These are phyloP conservation scores for Tiliacea citrago DNA, from an alignment of 2,888 invertebrate species.

Conservation along the genomic window DNA sequence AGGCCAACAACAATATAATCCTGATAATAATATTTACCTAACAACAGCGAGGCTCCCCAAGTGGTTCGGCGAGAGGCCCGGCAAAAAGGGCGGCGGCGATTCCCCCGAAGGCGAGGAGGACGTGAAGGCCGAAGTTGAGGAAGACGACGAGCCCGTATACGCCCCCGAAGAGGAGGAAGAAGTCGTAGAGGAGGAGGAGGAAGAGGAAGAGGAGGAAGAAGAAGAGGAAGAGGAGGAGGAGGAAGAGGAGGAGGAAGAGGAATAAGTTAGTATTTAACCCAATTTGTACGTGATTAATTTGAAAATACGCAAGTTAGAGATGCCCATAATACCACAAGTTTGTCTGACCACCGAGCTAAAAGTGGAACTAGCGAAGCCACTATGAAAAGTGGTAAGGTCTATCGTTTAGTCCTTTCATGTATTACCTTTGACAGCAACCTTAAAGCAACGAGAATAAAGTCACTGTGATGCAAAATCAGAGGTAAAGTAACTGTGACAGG, in stretches of 20 bases:
- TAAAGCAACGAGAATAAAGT: not conserved
- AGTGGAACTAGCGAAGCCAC: not conserved
- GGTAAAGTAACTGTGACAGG: not conserved
- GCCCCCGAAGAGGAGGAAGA: constrained; percentile 94
- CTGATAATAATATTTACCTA: constrained; percentile 15
- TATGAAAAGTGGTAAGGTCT: not conserved
- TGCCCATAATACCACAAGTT: not conserved
- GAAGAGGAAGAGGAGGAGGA: constrained; percentile 91
- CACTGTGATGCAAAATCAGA: no score
- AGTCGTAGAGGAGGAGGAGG: constrained; percentile 94
- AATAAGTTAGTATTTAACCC: constrained; percentile 84
- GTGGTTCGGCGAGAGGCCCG: constrained; percentile 98
- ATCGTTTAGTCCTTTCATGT: not conserved
- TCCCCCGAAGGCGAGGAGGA: constrained; percentile 98
- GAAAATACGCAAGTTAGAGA: not conserved
- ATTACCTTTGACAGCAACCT: not conserved
- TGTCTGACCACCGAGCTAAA: not conserved
- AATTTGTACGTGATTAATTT: not conserved
- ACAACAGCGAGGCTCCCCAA: constrained; percentile 96
- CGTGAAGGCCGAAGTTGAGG: constrained; percentile 94
- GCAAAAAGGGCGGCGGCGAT: constrained; percentile 97
- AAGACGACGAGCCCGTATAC: constrained; percentile 92
- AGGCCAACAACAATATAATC: not conserved
- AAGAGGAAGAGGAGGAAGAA: constrained; percentile 94
- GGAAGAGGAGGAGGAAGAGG: constrained; percentile 88